A percentile compares a stretch with the other conserved stretches of the same genome.
phyloP scores from a whole-genome alignment of 2,113 vertebrate genomes.

The Cricetomys ansorgei region DNA sequence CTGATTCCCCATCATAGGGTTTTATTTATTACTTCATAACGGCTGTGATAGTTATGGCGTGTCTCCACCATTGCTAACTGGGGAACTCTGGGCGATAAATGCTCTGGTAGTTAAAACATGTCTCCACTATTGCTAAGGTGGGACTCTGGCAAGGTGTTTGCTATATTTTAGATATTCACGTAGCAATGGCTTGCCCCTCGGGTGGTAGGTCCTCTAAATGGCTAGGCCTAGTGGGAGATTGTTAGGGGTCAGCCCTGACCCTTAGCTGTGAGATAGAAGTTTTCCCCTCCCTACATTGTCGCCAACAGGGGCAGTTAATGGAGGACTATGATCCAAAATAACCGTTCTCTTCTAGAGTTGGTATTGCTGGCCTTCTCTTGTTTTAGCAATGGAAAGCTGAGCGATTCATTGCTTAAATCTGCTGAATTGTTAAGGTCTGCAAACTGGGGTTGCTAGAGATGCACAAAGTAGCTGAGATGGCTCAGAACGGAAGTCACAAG shows the following conservation, averaged over 20 bases:
- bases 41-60: neutral
- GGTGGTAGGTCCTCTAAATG: neutral
- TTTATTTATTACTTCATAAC: neutral
- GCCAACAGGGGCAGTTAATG: neutral
- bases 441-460: neutral
- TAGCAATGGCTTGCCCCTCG: neutral
- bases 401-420: neutral
- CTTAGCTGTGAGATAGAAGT: neutral
- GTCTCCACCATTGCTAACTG: neutral
- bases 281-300: neutral
- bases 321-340: neutral
- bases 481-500: neutral
- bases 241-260: neutral
- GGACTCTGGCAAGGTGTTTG: neutral
- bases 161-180: neutral
- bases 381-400: neutral
- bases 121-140: neutral
- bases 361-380: neutral
- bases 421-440: neutral
- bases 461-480: neutral
- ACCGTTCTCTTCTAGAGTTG: neutral
- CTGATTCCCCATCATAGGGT: neutral
- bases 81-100: too few relatives aligned
- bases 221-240: neutral
- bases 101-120: neutral